Evolutionary conservation across 2,888 invertebrate genomes (phyloP).

Genomic region (Volucella bombylans): DNA sequence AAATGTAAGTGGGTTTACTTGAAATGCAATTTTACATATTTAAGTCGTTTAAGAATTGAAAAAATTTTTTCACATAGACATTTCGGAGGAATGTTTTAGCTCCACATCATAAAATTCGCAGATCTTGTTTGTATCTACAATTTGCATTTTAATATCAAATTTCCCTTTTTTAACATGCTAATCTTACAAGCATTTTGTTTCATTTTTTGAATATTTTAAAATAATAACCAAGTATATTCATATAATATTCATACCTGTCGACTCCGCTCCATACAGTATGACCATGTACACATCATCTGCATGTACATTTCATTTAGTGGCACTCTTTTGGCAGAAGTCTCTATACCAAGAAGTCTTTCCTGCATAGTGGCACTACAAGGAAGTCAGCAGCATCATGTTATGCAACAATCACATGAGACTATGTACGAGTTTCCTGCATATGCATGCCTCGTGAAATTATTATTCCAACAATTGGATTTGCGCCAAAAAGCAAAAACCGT

Average conservation of each 20-base stretch:
- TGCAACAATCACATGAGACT: constrained; percentile 40
- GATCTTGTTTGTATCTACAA: no score
- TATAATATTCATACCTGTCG: constrained; percentile 57
- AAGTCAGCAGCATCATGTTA: constrained; percentile 48
- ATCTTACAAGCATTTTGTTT: no score
- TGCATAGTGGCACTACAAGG: background rate
- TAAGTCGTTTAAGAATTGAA: no score
- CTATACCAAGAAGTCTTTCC: constrained; percentile 6
- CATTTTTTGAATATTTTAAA: no score
- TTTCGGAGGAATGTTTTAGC: no score
- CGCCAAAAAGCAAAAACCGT: constrained; percentile 64
- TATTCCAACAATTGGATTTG: constrained; percentile 72
- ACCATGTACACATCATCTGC: constrained; percentile 61
- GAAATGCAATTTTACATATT: no score
- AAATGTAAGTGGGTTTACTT: no score
- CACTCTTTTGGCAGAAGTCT: constrained; percentile 53
- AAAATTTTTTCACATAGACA: no score
- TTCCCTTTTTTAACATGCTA: no score
- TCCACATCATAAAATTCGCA: no score
- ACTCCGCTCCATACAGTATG: constrained; percentile 28
- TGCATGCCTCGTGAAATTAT: constrained; percentile 62
- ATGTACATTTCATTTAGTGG: constrained; percentile 62
- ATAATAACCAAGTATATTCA: no score
- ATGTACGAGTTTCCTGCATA: constrained; percentile 15
- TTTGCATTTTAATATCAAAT: no score